Evolutionary conservation across 2,113 vertebrate species (phyloP), one percentile per base, ranked within the genome.

Genomic region (Nannobrachium achirus): DNA sequence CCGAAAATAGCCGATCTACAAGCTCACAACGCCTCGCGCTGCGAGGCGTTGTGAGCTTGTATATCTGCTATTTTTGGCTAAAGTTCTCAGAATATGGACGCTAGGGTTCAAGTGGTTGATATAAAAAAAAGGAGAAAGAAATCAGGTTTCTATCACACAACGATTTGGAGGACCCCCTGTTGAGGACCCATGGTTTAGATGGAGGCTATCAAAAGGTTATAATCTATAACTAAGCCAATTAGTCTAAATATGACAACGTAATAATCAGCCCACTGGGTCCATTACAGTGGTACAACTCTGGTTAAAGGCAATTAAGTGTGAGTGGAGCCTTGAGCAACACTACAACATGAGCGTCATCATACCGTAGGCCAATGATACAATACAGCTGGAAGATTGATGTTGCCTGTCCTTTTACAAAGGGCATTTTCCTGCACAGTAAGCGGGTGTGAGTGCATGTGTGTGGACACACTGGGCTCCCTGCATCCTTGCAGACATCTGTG

Each of bases 341-440:
- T 61, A 79, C 15, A 69, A 75, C 76, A 86, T 72, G 70, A 79
- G 77, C 79, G 81, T 81, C 80, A 85, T 81, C 80, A 85, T 78
- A 75, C 63, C 73, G 58, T 51, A 57, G 55, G 66, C 72, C 51
- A 10, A 20, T 58, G 56, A 39, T 19, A 40, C 79, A 79, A 76
- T 39, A 61, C 82, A 76, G 69, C 85, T 44, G 67, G 56, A 59
- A 82, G 84, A 89, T 72, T 84, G 84, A 86, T 88, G 86, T 82
- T 80, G 80, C 63, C 78, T 83, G 88, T 90, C 88, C 88, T 91
- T 86, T 90, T 55, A 80, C 83, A 87, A 89, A 89, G 88, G 88
- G 86, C 86, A 91, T 90, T 88, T 88, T 91, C 85, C 86, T 91
- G 88, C 89, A 89, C 76, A 65, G 84, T 91, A 91, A 90, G 89